Evolutionary conservation across 2,888 invertebrate genomes (phyloP), one percentile per base, ranked within the genome.

Genomic region (Eumerus sabulonum): DNA sequence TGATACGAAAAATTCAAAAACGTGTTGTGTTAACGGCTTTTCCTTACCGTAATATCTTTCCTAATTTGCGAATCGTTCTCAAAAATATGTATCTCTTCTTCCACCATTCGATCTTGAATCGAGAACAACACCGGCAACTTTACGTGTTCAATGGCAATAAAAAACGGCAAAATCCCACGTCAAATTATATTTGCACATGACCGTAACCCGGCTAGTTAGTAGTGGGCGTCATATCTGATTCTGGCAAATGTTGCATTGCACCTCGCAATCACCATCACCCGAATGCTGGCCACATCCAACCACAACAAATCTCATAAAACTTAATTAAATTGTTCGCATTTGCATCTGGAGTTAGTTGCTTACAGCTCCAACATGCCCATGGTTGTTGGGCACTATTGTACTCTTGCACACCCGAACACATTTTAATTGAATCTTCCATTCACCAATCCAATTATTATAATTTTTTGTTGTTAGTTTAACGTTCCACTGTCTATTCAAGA

Each of bases 371-470:
- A 27, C 27, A 27, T 27, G 27, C 27, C 27, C 27, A 27, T n/a
- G 35, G 12, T 45, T 38, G 35, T 9, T 4, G 7, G 42, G n/a
- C 45, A 17, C 11, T 27, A 11, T 27, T 13, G 19, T 35, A 27
- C 7, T 45, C 35, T 35, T 27, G 12, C 42, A 47, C 27, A 16
- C 38, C 44, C 44, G 63, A 63, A 42, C 35, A 38, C 51, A 48
- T 42, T 48, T 71, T 57, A 44, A 64, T 50, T 71, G 60, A 57
- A 76, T 66, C 72, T 12, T 63, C 62, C 45, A 50, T 42, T 36
- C 53, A 71, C 40, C 16, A 51, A 50, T 73, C 73, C 77, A 77
- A 77, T 73, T 77, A 77, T 77, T 73, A 59, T 67, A 63, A 73
- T 73, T 72, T 59, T n/a, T n/a, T n/a, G n/a, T n/a, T 18, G 51